These are phyloP conservation scores for Drosophila burlai DNA, from an alignment of 1,140 invertebrate species.

Conservation along the genomic window DNA sequence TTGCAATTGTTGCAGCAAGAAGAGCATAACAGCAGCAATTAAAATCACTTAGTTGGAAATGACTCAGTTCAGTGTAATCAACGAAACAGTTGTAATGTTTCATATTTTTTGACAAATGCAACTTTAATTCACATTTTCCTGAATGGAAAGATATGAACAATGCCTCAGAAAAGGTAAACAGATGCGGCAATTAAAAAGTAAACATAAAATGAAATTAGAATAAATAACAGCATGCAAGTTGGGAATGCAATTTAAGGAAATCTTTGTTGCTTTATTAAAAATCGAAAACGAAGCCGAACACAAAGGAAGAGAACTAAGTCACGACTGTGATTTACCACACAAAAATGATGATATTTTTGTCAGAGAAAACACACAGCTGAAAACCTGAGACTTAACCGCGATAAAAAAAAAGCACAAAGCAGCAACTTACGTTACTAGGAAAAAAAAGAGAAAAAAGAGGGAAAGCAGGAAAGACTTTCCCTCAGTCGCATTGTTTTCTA, in stretches of 20 bases:
- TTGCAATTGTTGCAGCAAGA: slow-evolving; percentile 6
- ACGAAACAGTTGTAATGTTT: slow-evolving; percentile 1
- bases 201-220: slow-evolving; percentile 1
- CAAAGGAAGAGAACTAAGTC: not conserved
- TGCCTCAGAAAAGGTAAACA: slow-evolving; percentile 2
- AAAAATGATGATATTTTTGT: slow-evolving; percentile 1
- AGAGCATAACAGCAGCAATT: slow-evolving; percentile 3
- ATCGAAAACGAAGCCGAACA: not conserved
- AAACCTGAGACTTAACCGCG: slow-evolving; percentile 3
- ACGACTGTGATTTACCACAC: not conserved
- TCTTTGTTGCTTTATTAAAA: slow-evolving; percentile 2
- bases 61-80: not conserved
- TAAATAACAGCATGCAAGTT: not conserved
- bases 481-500: slow-evolving; percentile 3
- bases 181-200: not conserved
- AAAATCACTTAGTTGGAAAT: slow-evolving; percentile 16
- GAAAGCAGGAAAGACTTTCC: not conserved
- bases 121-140: not conserved
- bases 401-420: slow-evolving; percentile 6
- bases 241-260: not conserved
- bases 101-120: slow-evolving; percentile 7
- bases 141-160: not conserved
- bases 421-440: slow-evolving; percentile 4
- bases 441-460: not conserved
- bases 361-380: not conserved